Evolutionary conservation across 2,113 vertebrate genomes (phyloP).

Genomic region (Calypte anna): DNA sequence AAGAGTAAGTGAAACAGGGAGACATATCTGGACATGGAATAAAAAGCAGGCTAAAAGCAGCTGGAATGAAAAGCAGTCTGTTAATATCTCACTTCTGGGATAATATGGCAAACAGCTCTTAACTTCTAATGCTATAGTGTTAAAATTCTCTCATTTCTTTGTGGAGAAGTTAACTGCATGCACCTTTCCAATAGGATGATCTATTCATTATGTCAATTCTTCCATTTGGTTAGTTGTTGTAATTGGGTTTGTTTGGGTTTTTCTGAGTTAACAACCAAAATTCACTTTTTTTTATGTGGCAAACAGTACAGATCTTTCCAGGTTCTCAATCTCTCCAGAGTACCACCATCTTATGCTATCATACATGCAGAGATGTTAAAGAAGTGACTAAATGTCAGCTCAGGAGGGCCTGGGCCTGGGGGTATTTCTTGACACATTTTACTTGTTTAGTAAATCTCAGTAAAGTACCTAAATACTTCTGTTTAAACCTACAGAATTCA

Average conservation of each 20-base stretch:
- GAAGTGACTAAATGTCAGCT: not conserved
- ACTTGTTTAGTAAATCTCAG: not conserved
- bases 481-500: not conserved
- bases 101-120: not conserved
- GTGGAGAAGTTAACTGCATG: not conserved
- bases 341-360: not conserved
- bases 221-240: not conserved
- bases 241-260: not conserved
- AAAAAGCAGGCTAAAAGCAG: not conserved
- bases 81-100: not conserved
- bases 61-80: not conserved
- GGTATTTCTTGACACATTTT: not conserved
- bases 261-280: not conserved
- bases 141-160: not conserved
- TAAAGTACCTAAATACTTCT: not conserved
- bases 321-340: not conserved
- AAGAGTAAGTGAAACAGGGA: not conserved
- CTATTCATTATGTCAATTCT: not conserved
- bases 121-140: not conserved
- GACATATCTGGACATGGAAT: not conserved
- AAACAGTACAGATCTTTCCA: not conserved
- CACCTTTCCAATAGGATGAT: not conserved
- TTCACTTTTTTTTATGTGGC: not conserved
- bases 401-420: rapidly evolving
- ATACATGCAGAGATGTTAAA: not conserved